Evolutionary conservation across 2,888 invertebrate species (phyloP).

Genomic region (Carabus problematicus): DNA sequence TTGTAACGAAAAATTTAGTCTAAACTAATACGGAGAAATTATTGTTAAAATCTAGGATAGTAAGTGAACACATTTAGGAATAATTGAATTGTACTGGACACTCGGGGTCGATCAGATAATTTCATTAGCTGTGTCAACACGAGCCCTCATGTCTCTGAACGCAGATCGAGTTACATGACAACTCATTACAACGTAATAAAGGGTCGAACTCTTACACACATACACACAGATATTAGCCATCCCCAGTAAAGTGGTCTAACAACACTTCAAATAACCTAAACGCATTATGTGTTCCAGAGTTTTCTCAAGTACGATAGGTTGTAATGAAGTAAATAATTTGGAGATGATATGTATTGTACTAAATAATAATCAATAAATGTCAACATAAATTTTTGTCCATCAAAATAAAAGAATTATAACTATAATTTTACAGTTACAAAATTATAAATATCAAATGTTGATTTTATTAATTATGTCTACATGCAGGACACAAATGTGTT

Average conservation of each 20-base stretch:
- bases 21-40: no score
- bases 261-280: no score
- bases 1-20: no score
- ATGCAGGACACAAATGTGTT: no score
- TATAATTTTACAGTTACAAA: neutral
- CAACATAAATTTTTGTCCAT: no score
- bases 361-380: no score
- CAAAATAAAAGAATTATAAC: neutral
- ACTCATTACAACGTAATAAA: slow-evolving; percentile 30
- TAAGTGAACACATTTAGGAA: slow-evolving; percentile 18
- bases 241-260: no score
- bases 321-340: no score
- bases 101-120: slow-evolving; percentile 25
- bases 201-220: neutral
- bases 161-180: slow-evolving; percentile 38
- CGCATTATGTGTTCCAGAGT: neutral
- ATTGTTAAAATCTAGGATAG: slow-evolving; percentile 27
- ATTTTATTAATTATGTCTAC: no score
- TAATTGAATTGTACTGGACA: slow-evolving; percentile 30
- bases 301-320: neutral
- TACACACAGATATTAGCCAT: neutral
- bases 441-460: neutral
- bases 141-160: slow-evolving; percentile 24
- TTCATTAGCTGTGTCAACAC: slow-evolving; percentile 42
- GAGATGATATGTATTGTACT: no score